Evolutionary conservation across 1,140 invertebrate species (phyloP), one percentile per base, ranked within the genome.

Genomic region (Diabrotica virgifera): DNA sequence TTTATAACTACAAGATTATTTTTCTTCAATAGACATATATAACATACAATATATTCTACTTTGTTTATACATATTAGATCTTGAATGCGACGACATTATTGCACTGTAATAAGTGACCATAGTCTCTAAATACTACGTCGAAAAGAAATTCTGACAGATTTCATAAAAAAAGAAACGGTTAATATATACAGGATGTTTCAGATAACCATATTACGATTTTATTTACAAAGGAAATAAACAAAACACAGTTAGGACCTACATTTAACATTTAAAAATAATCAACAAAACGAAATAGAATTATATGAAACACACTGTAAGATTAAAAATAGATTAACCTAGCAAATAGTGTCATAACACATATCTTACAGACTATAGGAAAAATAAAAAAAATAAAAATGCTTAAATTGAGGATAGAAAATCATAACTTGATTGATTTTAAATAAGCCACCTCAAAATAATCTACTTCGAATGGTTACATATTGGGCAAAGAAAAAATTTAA

Each of bases 181-280:
- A 58, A 38, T 58, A 58, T 62, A 37, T 62, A 62, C 60, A 62
- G 64, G 59, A 52, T 65, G 64, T 65, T 65, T 65, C 64, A 60
- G 50, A 65, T 61, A 65, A 65, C 51, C 59, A 56, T 61, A 65
- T 56, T 65, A 36, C 58, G 55, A 59, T 64, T 59, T 38, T 64
- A 64, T 64, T 51, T 64, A 64, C 63, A 64, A 64, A 59, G 12
- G 57, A 63, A 38, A 56, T 37, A 63, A 59, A 58, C 46, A 54
- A 54, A 57, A 64, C 55, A 38, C 58, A 46, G 12, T 51, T 51
- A 10, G 40, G n/a, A 46, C 14, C 51, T 40, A 54, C 58, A 38
- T n/a, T 37, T 50, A 13, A 24, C 59, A 56, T 61, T 50, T 38
- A 61, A 68, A 40, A 63, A 36, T 24, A 63, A 40, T 58, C 40